Evolutionary conservation across 2,797 vertebrate species (phyloP), one percentile per base, ranked within the genome.

Genomic region (Erithacus rubecula): DNA sequence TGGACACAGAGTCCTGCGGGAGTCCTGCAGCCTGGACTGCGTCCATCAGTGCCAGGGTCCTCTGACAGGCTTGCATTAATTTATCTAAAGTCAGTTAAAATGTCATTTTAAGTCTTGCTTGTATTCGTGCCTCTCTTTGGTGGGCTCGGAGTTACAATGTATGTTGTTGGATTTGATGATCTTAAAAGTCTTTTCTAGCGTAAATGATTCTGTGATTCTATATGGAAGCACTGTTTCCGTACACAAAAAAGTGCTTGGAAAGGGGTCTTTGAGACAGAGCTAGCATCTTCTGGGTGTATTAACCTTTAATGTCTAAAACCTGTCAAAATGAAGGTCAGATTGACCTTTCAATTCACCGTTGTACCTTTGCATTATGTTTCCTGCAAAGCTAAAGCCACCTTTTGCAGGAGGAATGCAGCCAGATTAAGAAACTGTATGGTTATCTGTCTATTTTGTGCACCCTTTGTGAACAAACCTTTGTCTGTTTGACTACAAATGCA

Each of bases 251-350:
- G 21, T 37, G 22, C 43, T 67, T 53, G 26, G 83, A 58, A 88
- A 70, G 52, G 15, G 21, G 19, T 41, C 44, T 67, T 70, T 49
- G 41, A 84, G 68, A 52, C 0, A 1, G 55, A 83, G 36, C 43
- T 64, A 64, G 43, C 39, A 49, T 81, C 43, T 81, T 93, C 53
- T 65, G 36, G 30, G n/a, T 55, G 11, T 89, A 34, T 70, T 93
- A 92, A 87, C 68, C 52, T 92, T 95, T 93, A 75, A 55, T 69
- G 55, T 93, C 65, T 75, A 81, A 94, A 94, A 46, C 30, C 63
- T 91, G 79, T 80, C 82, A 71, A 82, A 93, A 22, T 55, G 71
- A 90, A 78, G 64, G 82, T 95, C 83, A 80, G 34, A 62, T 24
- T 94, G 89, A 93, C 87, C 87, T 89, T 94, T 92, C 52, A 47